Evolutionary conservation across 2,797 vertebrate species (phyloP).

Genomic region (Mallotus villosus): DNA sequence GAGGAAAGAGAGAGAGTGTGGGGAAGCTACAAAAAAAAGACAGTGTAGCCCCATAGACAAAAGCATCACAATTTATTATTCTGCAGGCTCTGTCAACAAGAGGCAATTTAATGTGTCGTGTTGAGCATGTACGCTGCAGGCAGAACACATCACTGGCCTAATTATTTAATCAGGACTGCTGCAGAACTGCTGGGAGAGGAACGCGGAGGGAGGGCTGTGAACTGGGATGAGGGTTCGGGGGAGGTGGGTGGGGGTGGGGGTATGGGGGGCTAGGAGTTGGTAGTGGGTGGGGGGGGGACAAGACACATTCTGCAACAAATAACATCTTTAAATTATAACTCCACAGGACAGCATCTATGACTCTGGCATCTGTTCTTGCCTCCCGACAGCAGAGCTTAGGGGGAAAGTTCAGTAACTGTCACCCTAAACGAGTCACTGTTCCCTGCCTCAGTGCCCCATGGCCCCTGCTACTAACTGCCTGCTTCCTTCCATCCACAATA

Average conservation of each 20-base stretch:
- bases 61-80: constrained; percentile 23
- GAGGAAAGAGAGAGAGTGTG: not conserved
- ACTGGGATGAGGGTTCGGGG: not conserved
- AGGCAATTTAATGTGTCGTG: constrained; percentile 40
- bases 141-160: constrained; percentile 34
- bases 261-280: not conserved
- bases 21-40: constrained; percentile 4
- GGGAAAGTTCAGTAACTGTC: constrained; percentile 2
- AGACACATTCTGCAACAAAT: not conserved
- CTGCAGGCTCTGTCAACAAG: constrained; percentile 29
- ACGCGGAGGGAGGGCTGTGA: constrained; percentile 10
- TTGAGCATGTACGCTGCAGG: constrained; percentile 38
- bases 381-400: not conserved
- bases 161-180: constrained; percentile 46
- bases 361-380: not conserved
- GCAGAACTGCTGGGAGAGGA: not conserved
- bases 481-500: not conserved
- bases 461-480: too few relatives aligned
- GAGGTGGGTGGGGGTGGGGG: not conserved
- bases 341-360: not conserved
- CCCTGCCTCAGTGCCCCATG: not conserved
- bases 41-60: not conserved
- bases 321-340: constrained; percentile 11
- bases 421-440: constrained; percentile 22
- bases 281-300: constrained; percentile 1